These are phyloP conservation scores for Ichneumoninae sp. DNA, from an alignment of 2,888 invertebrate species.

Conservation along the genomic window DNA sequence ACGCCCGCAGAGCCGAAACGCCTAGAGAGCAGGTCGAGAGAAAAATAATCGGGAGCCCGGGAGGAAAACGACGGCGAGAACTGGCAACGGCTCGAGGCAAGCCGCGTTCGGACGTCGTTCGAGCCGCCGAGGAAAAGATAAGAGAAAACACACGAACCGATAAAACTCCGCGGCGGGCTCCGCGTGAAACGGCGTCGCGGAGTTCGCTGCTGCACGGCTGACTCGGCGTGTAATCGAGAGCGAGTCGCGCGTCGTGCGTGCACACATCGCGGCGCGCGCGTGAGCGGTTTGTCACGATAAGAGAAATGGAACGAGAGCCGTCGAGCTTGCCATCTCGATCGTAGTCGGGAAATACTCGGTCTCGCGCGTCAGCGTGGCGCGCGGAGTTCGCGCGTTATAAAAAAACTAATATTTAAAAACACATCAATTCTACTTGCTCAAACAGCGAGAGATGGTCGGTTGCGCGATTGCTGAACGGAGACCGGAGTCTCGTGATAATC, in stretches of 20 bases:
- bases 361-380: background rate
- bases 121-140: slow-evolving; percentile 44
- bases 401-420: background rate
- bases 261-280: slow-evolving; percentile 25
- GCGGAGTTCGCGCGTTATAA: background rate
- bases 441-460: slow-evolving; percentile 2
- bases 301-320: slow-evolving; percentile 61
- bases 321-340: slow-evolving; percentile 49
- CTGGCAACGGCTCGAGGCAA: background rate
- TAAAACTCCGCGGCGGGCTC: slow-evolving; percentile 15
- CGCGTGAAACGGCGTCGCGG: background rate
- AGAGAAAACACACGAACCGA: slow-evolving; percentile 45
- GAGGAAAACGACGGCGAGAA: background rate
- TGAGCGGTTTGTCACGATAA: slow-evolving; percentile 57
- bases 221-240: slow-evolving; percentile 39
- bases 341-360: background rate
- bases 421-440: background rate
- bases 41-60: slow-evolving; percentile 18
- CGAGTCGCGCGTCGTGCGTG: slow-evolving; percentile 20
- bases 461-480: slow-evolving; percentile 8
- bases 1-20: slow-evolving; percentile 75
- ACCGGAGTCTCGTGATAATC: background rate
- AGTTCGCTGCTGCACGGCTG: background rate
- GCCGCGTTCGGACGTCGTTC: slow-evolving; percentile 28
- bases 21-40: background rate